Evolutionary conservation across 2,888 invertebrate species (phyloP).

Genomic region (Tipula vernalis): DNA sequence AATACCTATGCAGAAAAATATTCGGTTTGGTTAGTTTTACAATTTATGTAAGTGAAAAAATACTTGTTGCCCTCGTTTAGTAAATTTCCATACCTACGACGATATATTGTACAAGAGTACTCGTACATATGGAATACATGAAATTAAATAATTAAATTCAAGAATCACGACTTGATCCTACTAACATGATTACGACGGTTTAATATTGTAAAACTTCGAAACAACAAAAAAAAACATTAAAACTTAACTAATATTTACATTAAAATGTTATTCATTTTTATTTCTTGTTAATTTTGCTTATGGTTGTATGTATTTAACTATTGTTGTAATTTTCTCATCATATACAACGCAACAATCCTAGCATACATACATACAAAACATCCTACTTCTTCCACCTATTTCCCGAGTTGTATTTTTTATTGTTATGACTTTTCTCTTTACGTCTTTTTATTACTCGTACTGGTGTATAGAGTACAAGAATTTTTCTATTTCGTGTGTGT

Average conservation of each 20-base stretch:
- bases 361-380: neutral
- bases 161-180: neutral
- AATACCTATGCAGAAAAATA: neutral
- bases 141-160: constrained; percentile 4
- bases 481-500: neutral
- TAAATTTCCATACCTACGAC: neutral
- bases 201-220: neutral
- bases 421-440: neutral
- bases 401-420: neutral
- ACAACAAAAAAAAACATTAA: neutral
- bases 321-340: neutral
- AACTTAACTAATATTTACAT: neutral
- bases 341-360: neutral
- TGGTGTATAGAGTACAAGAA: neutral
- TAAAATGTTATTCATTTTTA: neutral
- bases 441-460: neutral
- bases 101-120: neutral
- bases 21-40: neutral
- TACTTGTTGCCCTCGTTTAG: neutral
- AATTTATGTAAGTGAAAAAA: neutral
- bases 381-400: neutral
- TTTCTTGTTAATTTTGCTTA: neutral
- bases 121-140: neutral
- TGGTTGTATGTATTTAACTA: neutral
- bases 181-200: neutral